Base-by-base conservation (phyloP, 2,888 invertebrate species). In the Brachyptera putata region DNA sequence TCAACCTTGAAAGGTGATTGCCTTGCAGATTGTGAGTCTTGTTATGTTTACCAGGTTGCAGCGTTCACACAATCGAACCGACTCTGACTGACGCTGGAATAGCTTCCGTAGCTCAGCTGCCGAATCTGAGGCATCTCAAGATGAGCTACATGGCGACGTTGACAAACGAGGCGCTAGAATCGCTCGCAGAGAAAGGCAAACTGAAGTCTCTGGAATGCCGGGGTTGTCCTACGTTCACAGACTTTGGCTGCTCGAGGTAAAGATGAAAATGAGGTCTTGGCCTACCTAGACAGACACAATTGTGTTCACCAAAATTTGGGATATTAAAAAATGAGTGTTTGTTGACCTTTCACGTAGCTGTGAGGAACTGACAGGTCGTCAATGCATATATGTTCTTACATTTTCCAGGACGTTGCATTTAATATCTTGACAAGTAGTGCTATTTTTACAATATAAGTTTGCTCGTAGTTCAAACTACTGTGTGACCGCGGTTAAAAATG, bases 201-300 rank as follows among this genome's bases (percentile, higher is more conserved):
- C 50, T 74, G 13, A 69, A 66, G 56, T 63, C 63, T 9, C 58
- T 73, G n/a, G 67, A 70, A n/a, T 73, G 73, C 50, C 68, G 67
- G 34, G 62, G 63, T 3, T 72, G 72, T 64, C 57, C 50, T 1
- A 56, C 26, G n/a, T 53, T 73, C 9, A 62, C 60, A 1, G 70
- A 72, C 61, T 14, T 50, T 0, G 70, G 70, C 16, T 64, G 61
- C 26, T 59, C 48, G 16, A 61, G 63, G 63, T 63, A 58, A 37
- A 24, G 11, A 5, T 14, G n/a, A 41, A 9, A n/a, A 14, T 34
- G 34, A 11, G 5, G 34, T 34, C 3, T n/a, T n/a, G n/a, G n/a
- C n/a, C 59, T 71, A 3, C 65, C 63, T 18, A 64, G 60, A 16
- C 63, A 72, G 5, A 66, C 72, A 21, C 64, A 66, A 62, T 65